Evolutionary conservation across 2,888 invertebrate species (phyloP).

Genomic region (Baccha elongata): DNA sequence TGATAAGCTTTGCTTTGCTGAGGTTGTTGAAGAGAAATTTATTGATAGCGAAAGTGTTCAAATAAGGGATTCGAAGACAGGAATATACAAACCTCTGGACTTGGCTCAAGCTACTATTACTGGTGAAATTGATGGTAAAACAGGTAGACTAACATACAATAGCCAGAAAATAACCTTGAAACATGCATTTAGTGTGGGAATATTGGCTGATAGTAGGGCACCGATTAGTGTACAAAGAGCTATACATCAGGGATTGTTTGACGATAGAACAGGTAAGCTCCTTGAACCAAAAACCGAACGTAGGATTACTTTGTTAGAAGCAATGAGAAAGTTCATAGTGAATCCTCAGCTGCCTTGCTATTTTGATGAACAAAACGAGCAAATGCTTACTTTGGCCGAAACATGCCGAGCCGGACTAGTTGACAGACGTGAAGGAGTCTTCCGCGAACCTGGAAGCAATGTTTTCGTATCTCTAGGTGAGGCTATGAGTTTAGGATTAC

Average conservation of each 20-base stretch:
- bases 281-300: slow-evolving; percentile 91
- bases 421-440: slow-evolving; percentile 90
- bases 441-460: slow-evolving; percentile 88
- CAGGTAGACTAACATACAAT: slow-evolving; percentile 86
- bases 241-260: slow-evolving; percentile 93
- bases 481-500: slow-evolving; percentile 89
- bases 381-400: slow-evolving; percentile 89
- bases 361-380: slow-evolving; percentile 89
- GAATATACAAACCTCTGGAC: slow-evolving; percentile 89
- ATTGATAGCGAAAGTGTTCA: slow-evolving; percentile 93
- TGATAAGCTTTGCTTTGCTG: slow-evolving; percentile 89
- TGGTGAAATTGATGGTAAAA: slow-evolving; percentile 89
- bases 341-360: slow-evolving; percentile 92
- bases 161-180: slow-evolving; percentile 87
- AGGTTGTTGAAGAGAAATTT: slow-evolving; percentile 91
- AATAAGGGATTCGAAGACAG: slow-evolving; percentile 89
- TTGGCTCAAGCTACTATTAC: slow-evolving; percentile 90
- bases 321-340: slow-evolving; percentile 90
- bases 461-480: slow-evolving; percentile 87
- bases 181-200: slow-evolving; percentile 90
- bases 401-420: slow-evolving; percentile 91
- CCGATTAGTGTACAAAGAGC: slow-evolving; percentile 92
- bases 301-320: slow-evolving; percentile 91
- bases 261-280: slow-evolving; percentile 91
- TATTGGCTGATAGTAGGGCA: slow-evolving; percentile 91